Evolutionary conservation across 2,888 invertebrate species (phyloP), one percentile per base, ranked within the genome.

Genomic region (Platynereis dumerilii): DNA sequence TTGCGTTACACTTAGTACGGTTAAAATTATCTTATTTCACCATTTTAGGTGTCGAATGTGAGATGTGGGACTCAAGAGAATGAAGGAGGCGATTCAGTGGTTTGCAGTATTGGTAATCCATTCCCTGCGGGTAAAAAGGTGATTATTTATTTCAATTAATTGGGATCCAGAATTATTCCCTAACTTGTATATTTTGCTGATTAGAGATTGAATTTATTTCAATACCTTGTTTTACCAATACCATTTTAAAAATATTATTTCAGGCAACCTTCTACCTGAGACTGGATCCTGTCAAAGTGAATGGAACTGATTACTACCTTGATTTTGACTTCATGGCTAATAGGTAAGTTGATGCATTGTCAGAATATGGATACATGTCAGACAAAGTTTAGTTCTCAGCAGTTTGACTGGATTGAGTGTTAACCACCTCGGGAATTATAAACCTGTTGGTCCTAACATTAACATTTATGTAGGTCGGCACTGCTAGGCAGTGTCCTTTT

Each of bases 41-140:
- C 20, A 10, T 27, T 28, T n/a, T 29, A 61, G 61, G 39, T 39
- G 1, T 54, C 39, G 2, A 39, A 48, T 5, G 55, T 61, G 24
- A 54, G 29, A 22, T 61, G 61, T 52, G 39, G 39, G n/a, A 39
- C 22, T 22, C 26, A 61, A 3, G 55, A 42, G 1, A 54, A 39
- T 22, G 39, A 61, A n/a, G 3, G 17, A 26, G 39, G 39, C 3
- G 55, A 54, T 34, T 26, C 42, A 24, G 39, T 61, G 24, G 45
- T 57, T 22, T 62, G 62, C 28, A 56, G 56, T 34, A 42, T 62
- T 1, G 62, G 62, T 15, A 62, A 62, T 54, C 62, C 62, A 1
- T 42, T 62, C 5, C 62, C 62, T 12, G 56, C 62, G 10, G 44
- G 52, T 10, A 44, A 48, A 26, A 56, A 45, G 62, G 62, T 62